Evolutionary conservation across 1,140 invertebrate species (phyloP).

Genomic region (Papilio helenus): DNA sequence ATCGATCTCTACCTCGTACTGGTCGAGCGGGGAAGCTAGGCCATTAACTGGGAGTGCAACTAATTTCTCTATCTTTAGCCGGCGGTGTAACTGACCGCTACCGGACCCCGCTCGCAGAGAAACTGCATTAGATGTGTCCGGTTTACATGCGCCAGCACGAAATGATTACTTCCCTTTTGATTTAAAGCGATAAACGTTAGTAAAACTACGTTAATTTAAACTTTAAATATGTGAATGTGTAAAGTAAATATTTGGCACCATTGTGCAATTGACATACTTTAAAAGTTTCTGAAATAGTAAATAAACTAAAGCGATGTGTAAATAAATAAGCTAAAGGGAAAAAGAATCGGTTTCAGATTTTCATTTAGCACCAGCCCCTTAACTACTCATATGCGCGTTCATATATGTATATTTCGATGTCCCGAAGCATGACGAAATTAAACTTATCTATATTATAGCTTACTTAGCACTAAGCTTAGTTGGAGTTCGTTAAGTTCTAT

Average conservation of each 20-base stretch:
- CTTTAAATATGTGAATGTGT: neutral
- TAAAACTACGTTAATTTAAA: neutral
- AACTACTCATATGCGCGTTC: too few relatives aligned
- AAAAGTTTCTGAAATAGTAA: neutral
- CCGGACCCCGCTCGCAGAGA: slow-evolving; percentile 62
- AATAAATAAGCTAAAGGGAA: neutral
- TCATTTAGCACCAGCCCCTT: neutral
- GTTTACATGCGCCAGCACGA: slow-evolving; percentile 61
- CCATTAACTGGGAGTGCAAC: slow-evolving; percentile 70
- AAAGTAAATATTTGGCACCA: neutral
- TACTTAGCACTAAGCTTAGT: too few relatives aligned
- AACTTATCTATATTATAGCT: too few relatives aligned
- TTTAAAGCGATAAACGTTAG: neutral
- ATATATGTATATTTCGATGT: too few relatives aligned
- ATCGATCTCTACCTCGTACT: slow-evolving; percentile 76
- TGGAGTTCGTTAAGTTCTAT: too few relatives aligned
- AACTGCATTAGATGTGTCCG: slow-evolving; percentile 77
- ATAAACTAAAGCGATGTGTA: neutral
- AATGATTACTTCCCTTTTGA: slow-evolving; percentile 62
- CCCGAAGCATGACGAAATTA: too few relatives aligned
- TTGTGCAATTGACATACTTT: neutral
- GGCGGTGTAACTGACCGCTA: slow-evolving; percentile 76
- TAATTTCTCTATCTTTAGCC: slow-evolving; percentile 82
- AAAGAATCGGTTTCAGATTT: neutral
- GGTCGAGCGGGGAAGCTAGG: slow-evolving; percentile 62